Base-by-base conservation (phyloP, 1,140 invertebrate genomes). In the Brachionus koreanus region DNA sequence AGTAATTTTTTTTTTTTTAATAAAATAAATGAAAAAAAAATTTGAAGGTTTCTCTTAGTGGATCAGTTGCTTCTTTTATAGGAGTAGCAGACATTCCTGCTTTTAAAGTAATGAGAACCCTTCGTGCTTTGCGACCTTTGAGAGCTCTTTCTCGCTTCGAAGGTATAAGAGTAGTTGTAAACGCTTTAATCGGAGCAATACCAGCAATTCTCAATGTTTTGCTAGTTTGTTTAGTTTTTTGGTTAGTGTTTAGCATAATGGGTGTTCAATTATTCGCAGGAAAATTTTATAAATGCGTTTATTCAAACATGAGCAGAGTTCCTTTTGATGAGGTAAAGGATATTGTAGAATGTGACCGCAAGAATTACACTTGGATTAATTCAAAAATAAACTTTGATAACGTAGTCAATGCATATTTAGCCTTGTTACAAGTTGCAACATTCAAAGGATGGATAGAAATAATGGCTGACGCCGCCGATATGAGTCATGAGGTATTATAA, bases 361-460 rank as follows among this genome's bases (percentile, higher is more conserved):
- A 90, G 90, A 86, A 93, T 93, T 94, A 94, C 85, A 94, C 93
- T n/a, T 99, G 97, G 97, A 92, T 93, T 88, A 98, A 98, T 89
- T 95, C 95, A 39, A 92, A 92, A 83, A 96, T 99, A 92, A 98
- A 98, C 89, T 99, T 99, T 89, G 97, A 99, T 89, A 95, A 98
- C 89, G 96, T 98, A 12, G 93, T 95, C 37, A 97, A 96, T 91
- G 96, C 95, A 33, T 98, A 98, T 89, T 90, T 99, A 84, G 96
- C 95, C 87, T 91, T 98, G 83, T 97, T 98, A 89, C 97, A 98
- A 94, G 95, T 98, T 84, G 90, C 96, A 61, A 98, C 97, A 67
- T 98, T 98, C 89, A 91, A 92, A 87, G 91, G 91, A 19, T 91
- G 91, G 91, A 85, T 96, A 92, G 94, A 95, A 93, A 98, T 98